Conservation (phyloP, 2,888 invertebrate species). For the Lordiphosa fenestrarum region DNA sequence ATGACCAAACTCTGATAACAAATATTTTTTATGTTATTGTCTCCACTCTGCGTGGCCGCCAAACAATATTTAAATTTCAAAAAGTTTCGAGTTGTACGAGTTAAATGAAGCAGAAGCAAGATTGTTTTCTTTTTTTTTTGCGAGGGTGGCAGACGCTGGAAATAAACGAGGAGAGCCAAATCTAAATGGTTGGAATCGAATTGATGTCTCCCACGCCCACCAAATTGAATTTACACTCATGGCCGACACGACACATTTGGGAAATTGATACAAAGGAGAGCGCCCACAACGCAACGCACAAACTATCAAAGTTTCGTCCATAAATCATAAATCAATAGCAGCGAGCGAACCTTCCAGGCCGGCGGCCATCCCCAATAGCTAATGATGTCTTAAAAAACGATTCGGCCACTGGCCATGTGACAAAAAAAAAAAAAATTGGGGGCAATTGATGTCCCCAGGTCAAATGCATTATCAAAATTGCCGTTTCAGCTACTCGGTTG, state of each 20-base stretch:
- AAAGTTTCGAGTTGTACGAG: constrained; percentile 63
- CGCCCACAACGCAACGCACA: constrained; percentile 17
- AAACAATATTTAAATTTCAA: constrained; percentile 74
- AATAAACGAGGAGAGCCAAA: constrained; percentile 24
- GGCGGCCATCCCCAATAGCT: constrained; percentile 38
- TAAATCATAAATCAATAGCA: constrained; percentile 78
- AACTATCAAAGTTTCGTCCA: constrained; percentile 63
- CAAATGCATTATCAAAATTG: constrained; percentile 74
- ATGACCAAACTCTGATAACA: constrained; percentile 61
- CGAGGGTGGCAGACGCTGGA: constrained; percentile 12
- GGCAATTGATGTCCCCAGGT: constrained; percentile 75
- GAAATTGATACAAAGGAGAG: constrained; percentile 64
- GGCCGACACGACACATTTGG: constrained; percentile 54
- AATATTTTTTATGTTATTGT: constrained; percentile 71
- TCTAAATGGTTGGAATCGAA: background rate
- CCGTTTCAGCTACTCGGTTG: constrained; percentile 59
- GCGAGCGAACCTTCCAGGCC: constrained; percentile 29
- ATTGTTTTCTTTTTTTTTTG: constrained; percentile 51
- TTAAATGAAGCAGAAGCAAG: constrained; percentile 80
- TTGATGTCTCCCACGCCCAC: constrained; percentile 47
- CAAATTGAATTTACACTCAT: constrained; percentile 62
- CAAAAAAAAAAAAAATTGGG: constrained; percentile 54
- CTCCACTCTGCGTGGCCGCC: constrained; percentile 35
- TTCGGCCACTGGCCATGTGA: constrained; percentile 62
- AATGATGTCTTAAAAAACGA: constrained; percentile 77